Base-by-base conservation (phyloP, 1,140 invertebrate species). In the Geopemphigus sp. region DNA sequence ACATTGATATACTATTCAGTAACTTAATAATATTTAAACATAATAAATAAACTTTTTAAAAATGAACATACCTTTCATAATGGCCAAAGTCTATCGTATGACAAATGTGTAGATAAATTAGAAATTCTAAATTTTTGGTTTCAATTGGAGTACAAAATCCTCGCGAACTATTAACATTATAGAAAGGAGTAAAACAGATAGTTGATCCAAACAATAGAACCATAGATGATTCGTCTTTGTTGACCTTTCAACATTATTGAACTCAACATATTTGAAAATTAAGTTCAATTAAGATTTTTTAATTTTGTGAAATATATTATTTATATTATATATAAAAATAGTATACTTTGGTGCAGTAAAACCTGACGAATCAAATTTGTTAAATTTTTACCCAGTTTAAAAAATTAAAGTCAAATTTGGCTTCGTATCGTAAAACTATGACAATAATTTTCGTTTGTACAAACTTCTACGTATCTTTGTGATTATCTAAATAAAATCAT, bases 61-160 rank as follows among this genome's bases (percentile, higher is more conserved):
- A 95, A 85, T 98, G 73, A 39, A 54, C 61, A 74, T 19, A 81
- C 94, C 89, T 98, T 98, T 50, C 96, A 88, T 14, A 98, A 92
- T 12, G 97, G 96, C 96, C 97, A 99, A 8, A 93, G 90, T 14
- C 96, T 92, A 87, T 99, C 97, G 85, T 99, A 99, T 5, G 94
- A 94, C 59, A 98, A 86, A 87, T 98, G 95, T 0, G 94, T 95
- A 0, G 95, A 94, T 66, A 99, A 86, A 70, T 95, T 91, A 82
- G 93, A 95, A 84, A 98, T 97, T 83, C 95, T 89, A 47, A 98
- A 86, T 83, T 96, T 94, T 59, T 89, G 22, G 87, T 95, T 91
- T 84, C 88, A 89, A 83, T 96, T 97, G 84, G 98, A 97, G 85
- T 98, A 98, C 0, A 99, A 86, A 98, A 98, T 5, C 97, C 98